Base-by-base conservation (phyloP, 2,113 vertebrate genomes). In the Chascanopsetta lugubris region DNA sequence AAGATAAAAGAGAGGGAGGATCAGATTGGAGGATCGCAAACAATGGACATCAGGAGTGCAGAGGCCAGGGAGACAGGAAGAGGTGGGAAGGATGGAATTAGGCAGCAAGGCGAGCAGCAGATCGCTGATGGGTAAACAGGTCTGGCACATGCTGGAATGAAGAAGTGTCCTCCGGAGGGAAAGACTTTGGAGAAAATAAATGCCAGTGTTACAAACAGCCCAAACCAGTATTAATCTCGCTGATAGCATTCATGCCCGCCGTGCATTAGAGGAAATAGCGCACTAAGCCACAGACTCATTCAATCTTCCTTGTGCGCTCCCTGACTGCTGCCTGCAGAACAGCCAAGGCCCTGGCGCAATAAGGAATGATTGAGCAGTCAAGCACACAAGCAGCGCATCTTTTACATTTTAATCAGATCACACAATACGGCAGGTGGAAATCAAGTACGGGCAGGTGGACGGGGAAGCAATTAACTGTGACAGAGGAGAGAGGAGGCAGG, bases 361-460 rank as follows among this genome's bases (percentile, higher is more conserved):
- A 86, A 87, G 83, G 77, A 56, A 77, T 89, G 87, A 90, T 87
- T 82, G 88, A 90, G 81, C 74, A 85, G 76, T 13, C 15, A 43
- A 51, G 70, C 6, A 29, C n/a, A 20, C 51, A 4, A 48, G 69
- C 67, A 29, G 79, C 69, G 59, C 68, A 79, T 81, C 72, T 70
- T 90, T 86, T 89, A 86, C 85, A 91, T 91, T 89, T 91, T 89
- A 91, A 90, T 90, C 89, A 86, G 79, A 86, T 86, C 74, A 82
- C 85, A 88, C 85, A 89, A 90, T 84, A 69, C 72, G 79, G 75
- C 73, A 72, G 83, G 83, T 72, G 70, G 78, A 82, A 85, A 85
- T 85, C 84, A 71, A 68, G 75, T 8, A 34, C 18, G 20, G 61
- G 63, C 72, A 77, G 75, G 73, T 75, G 67, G 72, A 80, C n/a